Evolutionary conservation across 2,113 vertebrate species (phyloP).

Genomic region (Chionomys nivalis): DNA sequence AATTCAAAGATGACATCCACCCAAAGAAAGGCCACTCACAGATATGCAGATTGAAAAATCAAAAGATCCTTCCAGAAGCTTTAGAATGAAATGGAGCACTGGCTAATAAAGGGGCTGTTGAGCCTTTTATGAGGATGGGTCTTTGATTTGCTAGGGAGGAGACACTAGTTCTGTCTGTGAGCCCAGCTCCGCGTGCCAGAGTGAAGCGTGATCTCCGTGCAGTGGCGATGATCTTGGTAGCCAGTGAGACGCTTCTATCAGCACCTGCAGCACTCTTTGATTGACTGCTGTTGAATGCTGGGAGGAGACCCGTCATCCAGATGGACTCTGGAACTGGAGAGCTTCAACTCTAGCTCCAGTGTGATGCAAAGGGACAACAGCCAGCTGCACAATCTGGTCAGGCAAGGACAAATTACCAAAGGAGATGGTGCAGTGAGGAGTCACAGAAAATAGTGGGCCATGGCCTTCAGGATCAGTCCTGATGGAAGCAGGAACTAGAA

Average conservation of each 20-base stretch:
- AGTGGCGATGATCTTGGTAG: no score
- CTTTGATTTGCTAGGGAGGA: not conserved
- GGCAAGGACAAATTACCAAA: no score
- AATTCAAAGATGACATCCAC: slow-evolving; percentile 54
- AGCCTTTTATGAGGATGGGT: not conserved
- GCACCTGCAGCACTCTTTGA: no score
- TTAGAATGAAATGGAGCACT: not conserved
- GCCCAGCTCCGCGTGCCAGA: not conserved
- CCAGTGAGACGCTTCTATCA: not conserved
- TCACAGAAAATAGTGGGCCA: not conserved
- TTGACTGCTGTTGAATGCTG: not conserved
- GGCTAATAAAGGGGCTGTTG: not conserved
- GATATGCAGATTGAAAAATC: slow-evolving; percentile 36
- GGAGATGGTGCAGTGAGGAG: not conserved
- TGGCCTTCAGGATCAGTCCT: not conserved
- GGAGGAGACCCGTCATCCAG: no score
- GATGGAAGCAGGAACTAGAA: not conserved
- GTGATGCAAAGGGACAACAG: not conserved
- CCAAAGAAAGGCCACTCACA: not conserved
- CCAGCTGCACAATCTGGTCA: not conserved
- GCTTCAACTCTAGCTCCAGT: not conserved
- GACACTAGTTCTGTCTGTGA: not conserved
- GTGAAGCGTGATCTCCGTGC: not conserved
- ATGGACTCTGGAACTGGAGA: not conserved
- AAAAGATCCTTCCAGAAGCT: not conserved